These are phyloP conservation scores for Cephalopachus bancanus DNA, from an alignment of 2,797 vertebrate species.

Conservation along the genomic window DNA sequence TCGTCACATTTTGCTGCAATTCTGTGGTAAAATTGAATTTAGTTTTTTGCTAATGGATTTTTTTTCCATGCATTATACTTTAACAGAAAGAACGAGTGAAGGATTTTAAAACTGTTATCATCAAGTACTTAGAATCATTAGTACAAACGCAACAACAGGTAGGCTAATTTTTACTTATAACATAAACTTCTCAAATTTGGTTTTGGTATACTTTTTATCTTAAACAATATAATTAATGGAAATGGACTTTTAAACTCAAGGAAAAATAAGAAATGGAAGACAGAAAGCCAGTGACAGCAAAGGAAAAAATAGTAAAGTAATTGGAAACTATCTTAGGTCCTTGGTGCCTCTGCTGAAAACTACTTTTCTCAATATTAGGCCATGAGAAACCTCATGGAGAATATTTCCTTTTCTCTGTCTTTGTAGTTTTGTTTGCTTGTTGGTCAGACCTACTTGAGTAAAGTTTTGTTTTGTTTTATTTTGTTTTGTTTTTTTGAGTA, in stretches of 20 bases:
- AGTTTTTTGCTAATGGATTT: constrained; percentile 74
- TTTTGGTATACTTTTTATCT: constrained; percentile 48
- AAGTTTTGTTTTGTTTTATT: neutral
- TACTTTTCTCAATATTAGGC: neutral
- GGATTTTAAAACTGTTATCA: constrained; percentile 97
- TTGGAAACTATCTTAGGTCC: neutral
- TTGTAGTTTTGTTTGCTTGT: neutral
- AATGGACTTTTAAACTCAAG: constrained; percentile 38
- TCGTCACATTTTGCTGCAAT: constrained; percentile 46
- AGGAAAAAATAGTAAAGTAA: neutral
- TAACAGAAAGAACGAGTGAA: constrained; percentile 97
- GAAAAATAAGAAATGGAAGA: constrained; percentile 42
- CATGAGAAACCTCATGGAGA: neutral
- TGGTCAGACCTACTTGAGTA: neutral
- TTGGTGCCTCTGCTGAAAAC: constrained; percentile 8
- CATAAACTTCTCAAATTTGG: neutral
- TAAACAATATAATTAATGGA: neutral
- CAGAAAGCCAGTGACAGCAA: neutral
- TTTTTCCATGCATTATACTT: constrained; percentile 71
- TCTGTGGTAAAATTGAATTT: constrained; percentile 53
- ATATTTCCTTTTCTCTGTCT: neutral
- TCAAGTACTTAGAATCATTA: constrained; percentile 98
- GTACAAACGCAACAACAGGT: constrained; percentile 99
- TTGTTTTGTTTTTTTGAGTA: too few relatives aligned
- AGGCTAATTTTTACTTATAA: constrained; percentile 76